A percentile compares a stretch with the other conserved stretches of the same genome.
Conservation (phyloP, 2,797 vertebrate genomes). For the Alosa sapidissima region DNA sequence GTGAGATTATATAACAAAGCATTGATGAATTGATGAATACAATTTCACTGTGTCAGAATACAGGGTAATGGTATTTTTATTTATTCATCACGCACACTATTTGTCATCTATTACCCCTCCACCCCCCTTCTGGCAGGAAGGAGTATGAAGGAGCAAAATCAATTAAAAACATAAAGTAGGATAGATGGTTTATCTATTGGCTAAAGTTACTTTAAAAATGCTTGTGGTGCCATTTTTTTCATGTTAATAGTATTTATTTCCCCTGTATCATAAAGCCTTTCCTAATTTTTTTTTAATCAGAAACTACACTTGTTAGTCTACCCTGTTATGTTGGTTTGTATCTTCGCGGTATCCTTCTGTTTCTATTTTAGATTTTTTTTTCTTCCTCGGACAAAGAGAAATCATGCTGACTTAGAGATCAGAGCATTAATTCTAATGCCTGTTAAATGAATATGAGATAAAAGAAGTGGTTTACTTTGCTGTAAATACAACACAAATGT, state of each 20-base stretch:
- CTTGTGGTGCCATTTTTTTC: constrained; percentile 61
- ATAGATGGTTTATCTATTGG: constrained; percentile 52
- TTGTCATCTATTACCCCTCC: neutral
- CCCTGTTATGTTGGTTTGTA: constrained; percentile 59
- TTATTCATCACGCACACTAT: neutral
- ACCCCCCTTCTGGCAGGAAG: neutral
- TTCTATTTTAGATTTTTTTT: constrained; percentile 44
- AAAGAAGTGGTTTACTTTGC: constrained; percentile 60
- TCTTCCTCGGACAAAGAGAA: constrained; percentile 54
- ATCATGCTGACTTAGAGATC: constrained; percentile 62
- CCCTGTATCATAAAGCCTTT: constrained; percentile 65
- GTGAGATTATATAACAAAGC: neutral
- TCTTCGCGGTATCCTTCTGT: constrained; percentile 35
- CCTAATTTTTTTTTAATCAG: constrained; percentile 54
- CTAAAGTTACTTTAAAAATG: constrained; percentile 57
- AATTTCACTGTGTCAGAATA: neutral
- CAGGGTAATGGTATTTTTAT: neutral
- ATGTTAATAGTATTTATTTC: constrained; percentile 82
- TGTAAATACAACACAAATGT: constrained; percentile 76
- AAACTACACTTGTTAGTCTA: constrained; percentile 56
- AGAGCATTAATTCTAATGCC: constrained; percentile 55
- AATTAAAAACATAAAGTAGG: neutral
- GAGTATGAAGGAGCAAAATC: neutral
- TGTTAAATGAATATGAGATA: constrained; percentile 58
- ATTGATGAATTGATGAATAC: neutral